These are phyloP conservation scores for Antrozous pallidus DNA, from an alignment of 2,797 vertebrate species.

Conservation along the genomic window DNA sequence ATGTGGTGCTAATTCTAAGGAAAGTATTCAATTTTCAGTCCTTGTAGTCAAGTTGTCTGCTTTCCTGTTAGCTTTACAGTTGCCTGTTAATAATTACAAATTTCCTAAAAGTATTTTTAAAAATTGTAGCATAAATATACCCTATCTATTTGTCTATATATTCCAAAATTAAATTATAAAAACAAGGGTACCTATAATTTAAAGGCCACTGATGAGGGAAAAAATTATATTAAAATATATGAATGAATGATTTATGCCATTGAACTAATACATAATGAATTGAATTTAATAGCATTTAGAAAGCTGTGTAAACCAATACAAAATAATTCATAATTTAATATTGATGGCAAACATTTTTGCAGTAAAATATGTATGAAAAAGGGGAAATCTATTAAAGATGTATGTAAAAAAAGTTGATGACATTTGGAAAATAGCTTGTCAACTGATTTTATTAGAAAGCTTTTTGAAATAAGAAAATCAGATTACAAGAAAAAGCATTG, in stretches of 20 bases:
- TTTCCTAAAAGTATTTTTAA: neutral
- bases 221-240: conserved; percentile 65
- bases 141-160: neutral
- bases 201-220: neutral
- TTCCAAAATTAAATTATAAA: neutral
- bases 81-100: neutral
- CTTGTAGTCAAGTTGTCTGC: neutral
- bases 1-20: neutral
- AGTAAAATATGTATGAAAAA: conserved; percentile 77
- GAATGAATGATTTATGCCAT: conserved; percentile 39
- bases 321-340: conserved; percentile 77
- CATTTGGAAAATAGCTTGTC: conserved; percentile 60
- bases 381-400: conserved; percentile 73
- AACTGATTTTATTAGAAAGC: conserved; percentile 62
- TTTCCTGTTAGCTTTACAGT: neutral
- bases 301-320: conserved; percentile 55
- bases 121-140: neutral
- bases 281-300: conserved; percentile 65
- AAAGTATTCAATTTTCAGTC: neutral
- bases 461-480: conserved; percentile 62
- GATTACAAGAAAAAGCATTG: conserved; percentile 57
- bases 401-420: conserved; percentile 69
- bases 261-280: conserved; percentile 68
- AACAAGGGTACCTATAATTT: neutral
- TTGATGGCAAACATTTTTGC: conserved; percentile 76